These are phyloP conservation scores for Gorsachius goisagi DNA, from an alignment of 2,113 vertebrate species.

Conservation along the genomic window DNA sequence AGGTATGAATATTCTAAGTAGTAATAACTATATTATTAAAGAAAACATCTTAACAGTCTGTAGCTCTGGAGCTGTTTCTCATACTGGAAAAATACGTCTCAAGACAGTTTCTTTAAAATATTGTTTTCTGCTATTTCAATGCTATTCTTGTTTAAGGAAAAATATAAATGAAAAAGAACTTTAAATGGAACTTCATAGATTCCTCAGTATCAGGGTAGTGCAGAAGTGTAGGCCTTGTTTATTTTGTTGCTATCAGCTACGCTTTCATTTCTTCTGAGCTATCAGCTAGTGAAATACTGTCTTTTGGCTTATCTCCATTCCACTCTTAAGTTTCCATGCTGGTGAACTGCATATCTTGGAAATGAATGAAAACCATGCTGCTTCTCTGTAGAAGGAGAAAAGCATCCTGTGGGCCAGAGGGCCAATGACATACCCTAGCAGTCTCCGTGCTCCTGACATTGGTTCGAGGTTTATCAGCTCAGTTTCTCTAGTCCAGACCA, in stretches of 20 bases:
- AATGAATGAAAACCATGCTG: background rate
- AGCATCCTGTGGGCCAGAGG: background rate
- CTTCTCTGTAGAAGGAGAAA: background rate
- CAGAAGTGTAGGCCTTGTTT: background rate
- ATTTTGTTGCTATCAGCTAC: background rate
- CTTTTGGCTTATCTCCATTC: background rate
- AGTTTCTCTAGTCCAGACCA: background rate
- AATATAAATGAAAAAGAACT: background rate
- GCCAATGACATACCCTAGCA: accelerated
- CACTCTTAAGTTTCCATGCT: background rate
- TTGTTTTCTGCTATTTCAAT: background rate
- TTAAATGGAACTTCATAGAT: background rate
- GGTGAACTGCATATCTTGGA: background rate
- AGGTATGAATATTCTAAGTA: background rate
- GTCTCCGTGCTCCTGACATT: background rate
- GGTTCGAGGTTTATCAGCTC: background rate
- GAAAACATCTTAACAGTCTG: background rate
- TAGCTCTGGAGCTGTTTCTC: background rate
- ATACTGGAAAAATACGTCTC: background rate
- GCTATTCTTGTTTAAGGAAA: background rate
- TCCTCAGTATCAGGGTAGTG: background rate
- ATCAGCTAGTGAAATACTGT: background rate
- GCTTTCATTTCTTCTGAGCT: background rate
- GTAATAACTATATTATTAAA: background rate
- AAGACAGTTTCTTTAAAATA: background rate